phyloP scores from a whole-genome alignment of 2,888 invertebrate species.

The Notodromas monacha region DNA sequence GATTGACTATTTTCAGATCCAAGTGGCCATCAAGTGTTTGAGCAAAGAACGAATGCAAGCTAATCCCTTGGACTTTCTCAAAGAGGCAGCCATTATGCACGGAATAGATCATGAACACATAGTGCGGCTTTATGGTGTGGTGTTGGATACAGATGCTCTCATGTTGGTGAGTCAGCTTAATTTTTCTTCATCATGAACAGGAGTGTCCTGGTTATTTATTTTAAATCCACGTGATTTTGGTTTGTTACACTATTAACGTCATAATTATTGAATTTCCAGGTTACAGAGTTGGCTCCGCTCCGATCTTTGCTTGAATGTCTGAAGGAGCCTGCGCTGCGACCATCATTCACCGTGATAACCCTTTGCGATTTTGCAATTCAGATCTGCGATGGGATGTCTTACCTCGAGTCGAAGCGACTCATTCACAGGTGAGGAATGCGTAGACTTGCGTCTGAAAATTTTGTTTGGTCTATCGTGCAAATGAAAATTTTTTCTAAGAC shows the following conservation, averaged over 20 bases:
- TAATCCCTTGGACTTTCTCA: conserved; percentile 78
- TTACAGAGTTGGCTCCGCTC: conserved; percentile 77
- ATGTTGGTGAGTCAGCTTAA: conserved; percentile 22
- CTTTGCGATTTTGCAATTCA: conserved; percentile 82
- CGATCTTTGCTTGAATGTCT: conserved; percentile 79
- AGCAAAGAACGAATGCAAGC: conserved; percentile 79
- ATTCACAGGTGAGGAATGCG: conserved; percentile 88
- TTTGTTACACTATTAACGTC: too few relatives aligned
- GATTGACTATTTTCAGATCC: conserved; percentile 33
- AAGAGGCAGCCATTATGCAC: conserved; percentile 95
- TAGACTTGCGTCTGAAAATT: too few relatives aligned
- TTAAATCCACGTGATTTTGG: too few relatives aligned
- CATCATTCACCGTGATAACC: conserved; percentile 65
- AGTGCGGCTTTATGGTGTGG: conserved; percentile 85
- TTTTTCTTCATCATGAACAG: too few relatives aligned
- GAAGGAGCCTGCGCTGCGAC: conserved; percentile 56
- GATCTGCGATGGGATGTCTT: conserved; percentile 90
- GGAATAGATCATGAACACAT: conserved; percentile 86
- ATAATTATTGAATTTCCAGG: too few relatives aligned
- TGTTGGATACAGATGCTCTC: conserved; percentile 55
- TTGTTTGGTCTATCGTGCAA: too few relatives aligned
- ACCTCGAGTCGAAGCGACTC: conserved; percentile 71
- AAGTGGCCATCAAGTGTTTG: conserved; percentile 86
- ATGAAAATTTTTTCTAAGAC: too few relatives aligned
- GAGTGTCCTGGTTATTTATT: too few relatives aligned